Evolutionary conservation across 2,797 vertebrate genomes (phyloP).

Genomic region (Serranus cabrilla): DNA sequence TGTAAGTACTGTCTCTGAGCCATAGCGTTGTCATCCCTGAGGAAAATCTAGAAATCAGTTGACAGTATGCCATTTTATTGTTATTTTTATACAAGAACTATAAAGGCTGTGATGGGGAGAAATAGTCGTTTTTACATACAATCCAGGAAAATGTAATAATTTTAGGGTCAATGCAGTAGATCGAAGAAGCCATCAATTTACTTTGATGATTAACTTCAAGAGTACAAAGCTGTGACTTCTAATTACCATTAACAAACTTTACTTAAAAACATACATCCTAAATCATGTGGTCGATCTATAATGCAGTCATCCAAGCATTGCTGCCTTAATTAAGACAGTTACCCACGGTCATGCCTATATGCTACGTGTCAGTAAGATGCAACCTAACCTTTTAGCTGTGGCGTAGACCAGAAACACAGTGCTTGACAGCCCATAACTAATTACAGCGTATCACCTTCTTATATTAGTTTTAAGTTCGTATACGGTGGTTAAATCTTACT

Average conservation of each 20-base stretch:
- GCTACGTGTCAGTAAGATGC: slow-evolving; percentile 23
- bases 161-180: slow-evolving; percentile 7
- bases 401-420: slow-evolving; percentile 22
- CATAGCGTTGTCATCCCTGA: not conserved
- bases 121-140: not conserved
- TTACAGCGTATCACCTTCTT: slow-evolving; percentile 30
- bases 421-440: slow-evolving; percentile 47
- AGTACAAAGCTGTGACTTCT: slow-evolving; percentile 7
- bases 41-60: slow-evolving; percentile 7
- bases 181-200: slow-evolving; percentile 24
- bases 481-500: slow-evolving; percentile 40
- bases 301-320: slow-evolving; percentile 38
- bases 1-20: slow-evolving; percentile 3
- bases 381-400: slow-evolving; percentile 24
- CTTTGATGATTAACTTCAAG: slow-evolving; percentile 38
- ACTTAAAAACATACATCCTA: slow-evolving; percentile 53
- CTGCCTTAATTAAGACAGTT: slow-evolving; percentile 41
- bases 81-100: not conserved
- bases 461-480: slow-evolving; percentile 30
- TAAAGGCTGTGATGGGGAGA: not conserved
- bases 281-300: slow-evolving; percentile 22
- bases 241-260: slow-evolving; percentile 39
- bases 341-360: not conserved
- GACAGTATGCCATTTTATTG: not conserved
- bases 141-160: not conserved